Evolutionary conservation across 1,140 invertebrate genomes (phyloP).

Genomic region (Ctenoplectra terminalis): DNA sequence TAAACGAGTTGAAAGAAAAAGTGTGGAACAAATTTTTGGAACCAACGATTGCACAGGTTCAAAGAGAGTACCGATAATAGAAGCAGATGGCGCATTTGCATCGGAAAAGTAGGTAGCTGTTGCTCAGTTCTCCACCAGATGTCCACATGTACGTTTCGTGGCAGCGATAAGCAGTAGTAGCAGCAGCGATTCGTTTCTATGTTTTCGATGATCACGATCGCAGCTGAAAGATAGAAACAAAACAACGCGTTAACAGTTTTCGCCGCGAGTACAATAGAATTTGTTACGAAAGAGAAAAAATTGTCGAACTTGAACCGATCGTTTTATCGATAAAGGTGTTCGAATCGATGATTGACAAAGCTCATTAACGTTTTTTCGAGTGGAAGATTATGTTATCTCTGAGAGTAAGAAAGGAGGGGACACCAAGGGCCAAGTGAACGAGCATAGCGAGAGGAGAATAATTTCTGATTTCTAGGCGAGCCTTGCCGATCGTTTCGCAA

Average conservation of each 20-base stretch:
- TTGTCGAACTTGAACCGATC: neutral
- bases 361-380: constrained; percentile 7
- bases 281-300: neutral
- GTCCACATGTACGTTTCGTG: neutral
- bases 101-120: neutral
- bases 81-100: neutral
- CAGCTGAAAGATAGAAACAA: neutral
- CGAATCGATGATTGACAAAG: constrained; percentile 19
- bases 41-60: neutral
- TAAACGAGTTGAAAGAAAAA: too few species aligned
- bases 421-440: constrained; percentile 16
- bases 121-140: neutral
- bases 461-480: constrained; percentile 62
- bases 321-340: neutral
- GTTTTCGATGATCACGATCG: constrained; percentile 1
- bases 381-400: constrained; percentile 42
- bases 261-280: neutral
- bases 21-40: too few species aligned
- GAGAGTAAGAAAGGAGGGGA: constrained; percentile 57
- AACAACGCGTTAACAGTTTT: neutral
- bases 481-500: constrained; percentile 32
- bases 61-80: neutral
- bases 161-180: too few species aligned
- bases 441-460: constrained; percentile 44
- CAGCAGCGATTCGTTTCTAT: neutral